Evolutionary conservation across 2,797 vertebrate genomes (phyloP).

Genomic region (Pangasius mekongensis): DNA sequence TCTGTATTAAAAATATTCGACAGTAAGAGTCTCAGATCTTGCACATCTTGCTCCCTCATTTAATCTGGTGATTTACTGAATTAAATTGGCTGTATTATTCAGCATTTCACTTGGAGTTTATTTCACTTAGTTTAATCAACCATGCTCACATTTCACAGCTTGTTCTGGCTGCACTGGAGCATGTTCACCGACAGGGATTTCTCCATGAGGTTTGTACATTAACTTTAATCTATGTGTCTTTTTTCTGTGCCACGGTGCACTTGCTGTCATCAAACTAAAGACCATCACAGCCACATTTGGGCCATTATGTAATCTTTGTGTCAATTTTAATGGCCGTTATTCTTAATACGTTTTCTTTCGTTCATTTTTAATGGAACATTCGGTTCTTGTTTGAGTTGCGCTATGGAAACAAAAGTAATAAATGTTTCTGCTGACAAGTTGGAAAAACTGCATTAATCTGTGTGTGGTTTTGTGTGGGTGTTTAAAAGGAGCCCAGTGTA

Average conservation of each 20-base stretch:
- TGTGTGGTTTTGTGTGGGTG: slow-evolving; percentile 37
- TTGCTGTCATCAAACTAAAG: background rate
- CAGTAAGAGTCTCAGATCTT: background rate
- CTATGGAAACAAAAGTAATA: slow-evolving; percentile 41
- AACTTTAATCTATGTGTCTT: background rate
- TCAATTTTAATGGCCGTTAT: background rate
- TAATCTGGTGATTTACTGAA: background rate
- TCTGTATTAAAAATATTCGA: background rate
- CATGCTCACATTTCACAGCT: slow-evolving; percentile 66
- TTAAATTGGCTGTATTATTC: background rate
- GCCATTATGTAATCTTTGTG: background rate
- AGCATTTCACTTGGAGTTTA: background rate
- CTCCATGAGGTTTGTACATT: slow-evolving; percentile 73
- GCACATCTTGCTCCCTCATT: background rate
- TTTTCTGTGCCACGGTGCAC: background rate
- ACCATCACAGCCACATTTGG: background rate
- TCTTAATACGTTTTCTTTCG: background rate
- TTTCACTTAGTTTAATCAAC: slow-evolving; percentile 28
- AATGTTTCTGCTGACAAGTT: slow-evolving; percentile 23
- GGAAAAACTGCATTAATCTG: slow-evolving; percentile 45
- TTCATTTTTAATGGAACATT: slow-evolving; percentile 25
- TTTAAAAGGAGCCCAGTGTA: slow-evolving; percentile 23
- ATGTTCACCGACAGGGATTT: slow-evolving; percentile 70
- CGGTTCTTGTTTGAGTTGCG: slow-evolving; percentile 15
- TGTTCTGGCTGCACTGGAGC: slow-evolving; percentile 71